Evolutionary conservation across 1,140 invertebrate genomes (phyloP).

Genomic region (Zaprionus capensis): DNA sequence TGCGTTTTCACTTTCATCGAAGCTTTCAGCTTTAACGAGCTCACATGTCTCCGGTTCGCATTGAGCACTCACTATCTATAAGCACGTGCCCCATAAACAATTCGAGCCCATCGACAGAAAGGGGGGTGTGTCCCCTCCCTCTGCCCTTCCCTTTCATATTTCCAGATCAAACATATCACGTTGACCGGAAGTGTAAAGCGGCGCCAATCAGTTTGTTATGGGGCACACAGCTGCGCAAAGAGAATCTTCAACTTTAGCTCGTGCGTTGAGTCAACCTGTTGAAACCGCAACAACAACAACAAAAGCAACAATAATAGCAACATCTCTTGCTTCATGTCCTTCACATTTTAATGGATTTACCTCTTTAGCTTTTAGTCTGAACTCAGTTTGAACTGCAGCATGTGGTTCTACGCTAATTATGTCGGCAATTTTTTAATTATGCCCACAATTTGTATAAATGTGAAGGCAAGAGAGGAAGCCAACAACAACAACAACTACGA

Average conservation of each 20-base stretch:
- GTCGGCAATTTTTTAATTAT: constrained; percentile 74
- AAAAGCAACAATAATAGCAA: too few relatives aligned
- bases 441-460: constrained; percentile 62
- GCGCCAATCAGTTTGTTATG: constrained; percentile 21
- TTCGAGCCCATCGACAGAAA: not conserved
- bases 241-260: constrained; percentile 13
- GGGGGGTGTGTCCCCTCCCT: too few relatives aligned
- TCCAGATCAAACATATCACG: constrained; percentile 23
- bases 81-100: constrained; percentile 57
- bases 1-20: constrained; percentile 73
- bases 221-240: constrained; percentile 22
- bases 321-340: constrained; percentile 20
- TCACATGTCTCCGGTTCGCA: constrained; percentile 34
- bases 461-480: constrained; percentile 14
- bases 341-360: constrained; percentile 9
- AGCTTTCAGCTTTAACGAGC: constrained; percentile 52
- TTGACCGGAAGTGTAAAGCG: constrained; percentile 44
- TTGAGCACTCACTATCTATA: constrained; percentile 43
- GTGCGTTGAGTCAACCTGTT: not conserved
- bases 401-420: constrained; percentile 56
- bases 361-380: not conserved
- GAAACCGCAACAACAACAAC: not conserved
- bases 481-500: constrained; percentile 16
- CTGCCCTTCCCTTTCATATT: too few relatives aligned
- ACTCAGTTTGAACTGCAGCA: constrained; percentile 30